A percentile compares a stretch with the other conserved stretches of the same genome.
phyloP scores from a whole-genome alignment of 2,797 vertebrate species.

The Eidolon dupreanum region DNA sequence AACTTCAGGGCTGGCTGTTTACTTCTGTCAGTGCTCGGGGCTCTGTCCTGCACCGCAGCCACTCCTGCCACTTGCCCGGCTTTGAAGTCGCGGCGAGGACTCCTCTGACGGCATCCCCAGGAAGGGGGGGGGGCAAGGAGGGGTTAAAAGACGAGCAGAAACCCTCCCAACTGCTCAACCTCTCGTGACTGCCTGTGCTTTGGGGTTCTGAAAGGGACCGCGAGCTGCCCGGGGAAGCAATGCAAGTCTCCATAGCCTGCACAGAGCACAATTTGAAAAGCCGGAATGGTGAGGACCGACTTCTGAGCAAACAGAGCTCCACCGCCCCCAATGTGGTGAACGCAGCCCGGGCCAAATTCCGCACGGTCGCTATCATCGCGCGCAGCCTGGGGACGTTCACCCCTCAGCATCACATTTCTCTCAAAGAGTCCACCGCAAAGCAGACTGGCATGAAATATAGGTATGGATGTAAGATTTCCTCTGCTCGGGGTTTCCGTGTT shows the following conservation, averaged over 20 bases:
- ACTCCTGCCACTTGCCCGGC: background rate
- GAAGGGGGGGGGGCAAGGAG: background rate
- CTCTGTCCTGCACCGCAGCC: slow-evolving; percentile 41
- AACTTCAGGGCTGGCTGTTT: slow-evolving; percentile 62
- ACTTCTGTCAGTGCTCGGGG: slow-evolving; percentile 36
- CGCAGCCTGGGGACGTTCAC: slow-evolving; percentile 97
- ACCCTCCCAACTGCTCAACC: background rate
- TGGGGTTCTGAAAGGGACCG: slow-evolving; percentile 71
- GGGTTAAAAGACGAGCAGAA: background rate
- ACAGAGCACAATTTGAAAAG: slow-evolving; percentile 98
- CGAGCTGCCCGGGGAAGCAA: slow-evolving; percentile 84
- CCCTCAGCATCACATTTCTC: slow-evolving; percentile 97
- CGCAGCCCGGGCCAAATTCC: slow-evolving; percentile 96
- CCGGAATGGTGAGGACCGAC: slow-evolving; percentile 95
- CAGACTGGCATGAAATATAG: slow-evolving; percentile 99
- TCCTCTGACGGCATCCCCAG: background rate
- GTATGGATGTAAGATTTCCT: slow-evolving; percentile 86
- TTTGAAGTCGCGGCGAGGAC: slow-evolving; percentile 11
- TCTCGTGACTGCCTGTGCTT: slow-evolving; percentile 27
- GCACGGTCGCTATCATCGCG: slow-evolving; percentile 98
- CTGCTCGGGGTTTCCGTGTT: slow-evolving; percentile 8
- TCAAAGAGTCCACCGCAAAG: slow-evolving; percentile 98
- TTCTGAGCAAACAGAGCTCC: slow-evolving; percentile 94
- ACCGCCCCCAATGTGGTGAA: slow-evolving; percentile 95
- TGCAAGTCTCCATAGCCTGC: slow-evolving; percentile 99